Conservation (phyloP, 2,888 invertebrate species). For the Caradrina clavipalpis region DNA sequence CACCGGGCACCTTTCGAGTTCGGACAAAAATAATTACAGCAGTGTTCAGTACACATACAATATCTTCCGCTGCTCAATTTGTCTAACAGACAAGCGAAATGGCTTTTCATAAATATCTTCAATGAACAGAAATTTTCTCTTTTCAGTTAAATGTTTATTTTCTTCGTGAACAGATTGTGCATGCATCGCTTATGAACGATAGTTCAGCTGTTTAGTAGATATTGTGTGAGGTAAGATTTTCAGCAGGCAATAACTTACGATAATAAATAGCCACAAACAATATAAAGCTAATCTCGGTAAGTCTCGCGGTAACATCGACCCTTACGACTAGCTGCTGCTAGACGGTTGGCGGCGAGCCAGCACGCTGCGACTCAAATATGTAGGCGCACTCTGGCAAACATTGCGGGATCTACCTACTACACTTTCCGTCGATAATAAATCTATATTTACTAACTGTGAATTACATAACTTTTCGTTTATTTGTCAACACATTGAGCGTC, state of each 20-base stretch:
- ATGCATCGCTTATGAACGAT: slow-evolving; percentile 10
- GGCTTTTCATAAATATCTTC: slow-evolving; percentile 5
- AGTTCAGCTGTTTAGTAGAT: slow-evolving; percentile 4
- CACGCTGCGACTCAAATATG: slow-evolving; percentile 55
- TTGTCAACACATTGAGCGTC: slow-evolving; percentile 54
- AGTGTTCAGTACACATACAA: slow-evolving; percentile 8
- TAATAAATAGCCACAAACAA: slow-evolving; percentile 43
- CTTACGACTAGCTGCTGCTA: slow-evolving; percentile 40
- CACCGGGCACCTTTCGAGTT: slow-evolving; percentile 20
- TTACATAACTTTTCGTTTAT: slow-evolving; percentile 55
- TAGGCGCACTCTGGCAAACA: slow-evolving; percentile 68
- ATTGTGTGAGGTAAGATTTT: slow-evolving; percentile 9
- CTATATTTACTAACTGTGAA: slow-evolving; percentile 70
- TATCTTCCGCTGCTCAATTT: slow-evolving; percentile 8
- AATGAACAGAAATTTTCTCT: neutral
- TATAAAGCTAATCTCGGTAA: slow-evolving; percentile 33
- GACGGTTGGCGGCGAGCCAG: slow-evolving; percentile 62
- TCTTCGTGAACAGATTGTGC: slow-evolving; percentile 2
- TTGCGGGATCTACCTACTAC: slow-evolving; percentile 62
- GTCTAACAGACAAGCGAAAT: slow-evolving; percentile 8
- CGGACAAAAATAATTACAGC: slow-evolving; percentile 36
- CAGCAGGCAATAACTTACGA: slow-evolving; percentile 25
- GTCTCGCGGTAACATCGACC: slow-evolving; percentile 46
- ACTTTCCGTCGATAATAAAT: slow-evolving; percentile 69
- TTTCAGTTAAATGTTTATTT: slow-evolving; percentile 8